Percentiles rank a stretch among this genome's conserved stretches.
Evolutionary conservation across 2,888 invertebrate genomes (phyloP).

Genomic region (Seladonia tumulorum): DNA sequence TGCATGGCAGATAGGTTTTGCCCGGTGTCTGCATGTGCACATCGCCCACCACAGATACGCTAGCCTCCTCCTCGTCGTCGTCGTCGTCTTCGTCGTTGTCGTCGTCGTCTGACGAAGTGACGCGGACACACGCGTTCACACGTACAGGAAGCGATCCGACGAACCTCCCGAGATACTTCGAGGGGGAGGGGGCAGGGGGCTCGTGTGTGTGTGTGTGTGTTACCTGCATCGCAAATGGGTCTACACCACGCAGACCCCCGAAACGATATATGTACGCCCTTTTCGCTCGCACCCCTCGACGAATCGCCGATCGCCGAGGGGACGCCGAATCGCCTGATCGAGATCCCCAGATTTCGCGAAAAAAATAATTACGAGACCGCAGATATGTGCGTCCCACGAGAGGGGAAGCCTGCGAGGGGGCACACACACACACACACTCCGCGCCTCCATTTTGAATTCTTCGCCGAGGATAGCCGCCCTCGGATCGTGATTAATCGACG

Average conservation of each 20-base stretch:
- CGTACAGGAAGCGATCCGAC: slow-evolving; percentile 61
- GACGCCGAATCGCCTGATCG: slow-evolving; percentile 59
- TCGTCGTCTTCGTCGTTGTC: neutral
- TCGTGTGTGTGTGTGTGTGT: slow-evolving; percentile 68
- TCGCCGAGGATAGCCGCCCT: neutral
- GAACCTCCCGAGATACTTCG: slow-evolving; percentile 70
- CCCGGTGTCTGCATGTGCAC: slow-evolving; percentile 70
- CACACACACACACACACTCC: slow-evolving; percentile 15
- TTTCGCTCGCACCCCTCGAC: slow-evolving; percentile 58
- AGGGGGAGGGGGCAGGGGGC: slow-evolving; percentile 37
- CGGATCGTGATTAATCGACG: neutral
- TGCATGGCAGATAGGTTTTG: slow-evolving; percentile 79
- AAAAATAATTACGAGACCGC: slow-evolving; percentile 51
- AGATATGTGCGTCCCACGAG: slow-evolving; percentile 30
- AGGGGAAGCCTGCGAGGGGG: slow-evolving; percentile 17
- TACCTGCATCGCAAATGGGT: slow-evolving; percentile 75
- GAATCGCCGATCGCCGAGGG: slow-evolving; percentile 56
- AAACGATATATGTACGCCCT: slow-evolving; percentile 63
- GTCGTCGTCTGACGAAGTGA: neutral
- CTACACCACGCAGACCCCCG: slow-evolving; percentile 74
- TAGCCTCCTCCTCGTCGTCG: neutral
- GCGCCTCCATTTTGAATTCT: slow-evolving; percentile 57
- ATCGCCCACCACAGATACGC: slow-evolving; percentile 50
- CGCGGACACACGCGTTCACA: slow-evolving; percentile 36
- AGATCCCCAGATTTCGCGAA: slow-evolving; percentile 60